phyloP scores from a whole-genome alignment of 1,140 invertebrate species.

The Brachystomella parvula region DNA sequence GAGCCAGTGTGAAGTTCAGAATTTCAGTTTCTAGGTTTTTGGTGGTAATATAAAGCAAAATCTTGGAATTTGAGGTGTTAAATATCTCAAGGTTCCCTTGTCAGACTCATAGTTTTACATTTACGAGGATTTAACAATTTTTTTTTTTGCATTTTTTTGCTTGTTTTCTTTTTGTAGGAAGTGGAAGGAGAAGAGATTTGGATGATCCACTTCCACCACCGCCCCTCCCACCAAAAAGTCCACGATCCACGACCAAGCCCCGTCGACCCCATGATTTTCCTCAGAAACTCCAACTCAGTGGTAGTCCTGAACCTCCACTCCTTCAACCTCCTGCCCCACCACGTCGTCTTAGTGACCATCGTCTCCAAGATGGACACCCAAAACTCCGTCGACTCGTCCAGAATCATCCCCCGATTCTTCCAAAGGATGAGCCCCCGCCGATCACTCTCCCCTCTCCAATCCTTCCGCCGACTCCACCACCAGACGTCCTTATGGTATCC shows the following conservation, averaged over 20 bases:
- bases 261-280: conserved; percentile 36
- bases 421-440: conserved; percentile 7
- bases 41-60: too few species aligned
- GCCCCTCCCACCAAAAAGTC: conserved; percentile 50
- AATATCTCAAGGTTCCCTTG: too few species aligned
- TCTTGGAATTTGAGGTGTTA: too few species aligned
- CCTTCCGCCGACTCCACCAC: conserved; percentile 31
- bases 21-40: too few species aligned
- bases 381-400: conserved; percentile 66
- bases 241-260: conserved; percentile 42
- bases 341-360: conserved; percentile 37
- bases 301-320: neutral
- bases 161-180: too few species aligned
- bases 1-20: too few species aligned
- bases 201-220: conserved; percentile 50
- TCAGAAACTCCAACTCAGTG: conserved; percentile 21
- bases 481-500: conserved; percentile 34
- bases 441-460: conserved; percentile 35
- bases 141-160: too few species aligned
- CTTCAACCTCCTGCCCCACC: conserved; percentile 30
- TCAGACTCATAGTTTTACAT: too few species aligned
- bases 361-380: conserved; percentile 64
- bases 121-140: too few species aligned
- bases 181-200: too few species aligned
- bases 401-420: conserved; percentile 31